These are phyloP conservation scores for Benitochromis conjunctus DNA, from an alignment of 2,113 vertebrate species.

Conservation along the genomic window DNA sequence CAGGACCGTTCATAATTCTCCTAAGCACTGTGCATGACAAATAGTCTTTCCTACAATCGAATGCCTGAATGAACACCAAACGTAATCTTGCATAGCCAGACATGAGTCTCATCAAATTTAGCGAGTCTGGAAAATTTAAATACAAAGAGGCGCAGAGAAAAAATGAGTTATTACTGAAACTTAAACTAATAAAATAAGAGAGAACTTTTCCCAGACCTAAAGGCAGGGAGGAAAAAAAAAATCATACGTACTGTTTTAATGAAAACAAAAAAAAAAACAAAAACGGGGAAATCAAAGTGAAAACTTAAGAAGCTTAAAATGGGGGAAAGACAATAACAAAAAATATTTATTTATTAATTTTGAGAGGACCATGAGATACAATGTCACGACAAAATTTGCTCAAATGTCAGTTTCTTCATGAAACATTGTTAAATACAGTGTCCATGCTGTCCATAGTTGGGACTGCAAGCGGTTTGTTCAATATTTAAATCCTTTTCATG, in stretches of 20 bases:
- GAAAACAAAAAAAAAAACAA: background rate
- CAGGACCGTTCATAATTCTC: slow-evolving; percentile 12
- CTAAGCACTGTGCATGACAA: slow-evolving; percentile 4
- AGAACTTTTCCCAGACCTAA: background rate
- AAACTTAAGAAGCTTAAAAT: background rate
- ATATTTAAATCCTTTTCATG: background rate
- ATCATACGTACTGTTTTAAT: background rate
- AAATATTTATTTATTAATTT: background rate
- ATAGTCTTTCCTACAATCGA: background rate
- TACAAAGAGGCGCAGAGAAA: background rate
- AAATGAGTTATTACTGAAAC: background rate
- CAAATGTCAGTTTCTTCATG: background rate
- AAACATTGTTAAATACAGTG: background rate
- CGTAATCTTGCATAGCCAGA: slow-evolving; percentile 29
- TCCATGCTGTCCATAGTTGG: background rate
- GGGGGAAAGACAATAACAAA: background rate
- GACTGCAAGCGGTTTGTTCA: background rate
- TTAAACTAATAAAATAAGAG: background rate
- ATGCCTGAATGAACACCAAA: slow-evolving; percentile 26
- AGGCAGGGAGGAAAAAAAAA: background rate
- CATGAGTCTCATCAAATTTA: slow-evolving; percentile 9
- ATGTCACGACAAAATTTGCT: accelerated
- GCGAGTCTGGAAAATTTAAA: background rate
- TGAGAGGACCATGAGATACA: background rate
- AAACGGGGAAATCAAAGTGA: background rate